These are phyloP conservation scores for Lepeophtheirus salmonis DNA, from an alignment of 1,140 invertebrate genomes.

Conservation along the genomic window DNA sequence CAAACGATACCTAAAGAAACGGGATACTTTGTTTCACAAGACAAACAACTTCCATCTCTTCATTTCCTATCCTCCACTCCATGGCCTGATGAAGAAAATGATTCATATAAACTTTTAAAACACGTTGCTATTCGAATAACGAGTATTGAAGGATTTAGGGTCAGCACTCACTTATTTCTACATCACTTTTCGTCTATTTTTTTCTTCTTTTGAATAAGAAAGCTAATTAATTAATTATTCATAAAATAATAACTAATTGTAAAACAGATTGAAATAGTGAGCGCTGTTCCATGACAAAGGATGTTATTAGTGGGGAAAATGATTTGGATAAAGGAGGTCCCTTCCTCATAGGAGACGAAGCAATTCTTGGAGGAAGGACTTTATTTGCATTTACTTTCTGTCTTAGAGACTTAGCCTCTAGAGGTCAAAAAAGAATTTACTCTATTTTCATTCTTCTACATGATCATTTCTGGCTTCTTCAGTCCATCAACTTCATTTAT, in stretches of 20 bases:
- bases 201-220: neutral
- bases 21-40: too few relatives aligned
- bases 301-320: neutral
- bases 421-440: neutral
- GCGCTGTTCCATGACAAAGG: neutral
- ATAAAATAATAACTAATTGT: too few relatives aligned
- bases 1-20: too few relatives aligned
- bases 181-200: too few relatives aligned
- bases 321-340: neutral
- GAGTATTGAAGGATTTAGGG: neutral
- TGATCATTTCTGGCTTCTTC: neutral
- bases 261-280: too few relatives aligned
- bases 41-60: neutral
- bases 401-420: neutral
- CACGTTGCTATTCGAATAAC: neutral
- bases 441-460: neutral
- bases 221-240: neutral
- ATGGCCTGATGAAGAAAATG: neutral
- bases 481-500: neutral
- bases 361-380: neutral
- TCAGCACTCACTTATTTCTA: neutral
- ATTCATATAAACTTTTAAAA: neutral
- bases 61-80: neutral
- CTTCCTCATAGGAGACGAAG: neutral
- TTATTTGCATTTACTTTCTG: neutral